Percentiles rank a stretch among this genome's conserved stretches.
Evolutionary conservation across 2,797 vertebrate genomes (phyloP).

Genomic region (Knipowitschia caucasica): DNA sequence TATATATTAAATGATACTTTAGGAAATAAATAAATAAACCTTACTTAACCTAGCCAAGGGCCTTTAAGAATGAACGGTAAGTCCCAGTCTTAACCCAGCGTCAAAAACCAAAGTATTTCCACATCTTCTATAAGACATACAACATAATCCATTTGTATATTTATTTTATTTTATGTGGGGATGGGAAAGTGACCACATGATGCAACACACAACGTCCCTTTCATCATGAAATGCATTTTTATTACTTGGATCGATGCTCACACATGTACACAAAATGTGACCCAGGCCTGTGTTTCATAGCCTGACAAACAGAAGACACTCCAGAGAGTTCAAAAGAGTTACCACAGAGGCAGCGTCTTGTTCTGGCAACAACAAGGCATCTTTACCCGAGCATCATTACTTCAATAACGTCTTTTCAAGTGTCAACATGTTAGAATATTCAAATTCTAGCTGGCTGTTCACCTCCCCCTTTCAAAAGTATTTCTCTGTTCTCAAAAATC

Average conservation of each 20-base stretch:
- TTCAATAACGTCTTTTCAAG: conserved; percentile 12
- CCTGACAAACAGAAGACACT: conserved; percentile 41
- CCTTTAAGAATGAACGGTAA: too few relatives aligned
- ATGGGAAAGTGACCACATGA: conserved; percentile 53
- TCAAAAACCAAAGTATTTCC: not conserved
- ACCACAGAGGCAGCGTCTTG: conserved; percentile 24
- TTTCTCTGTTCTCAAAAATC: conserved; percentile 19
- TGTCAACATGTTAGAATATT: conserved; percentile 20
- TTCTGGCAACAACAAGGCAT: conserved; percentile 15
- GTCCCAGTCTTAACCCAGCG: not conserved
- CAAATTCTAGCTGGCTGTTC: conserved; percentile 21
- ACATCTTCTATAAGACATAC: conserved; percentile 36
- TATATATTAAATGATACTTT: too few relatives aligned
- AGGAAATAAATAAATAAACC: too few relatives aligned
- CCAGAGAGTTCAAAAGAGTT: conserved; percentile 27
- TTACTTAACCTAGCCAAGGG: too few relatives aligned
- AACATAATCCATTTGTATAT: conserved; percentile 69
- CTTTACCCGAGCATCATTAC: conserved; percentile 13
- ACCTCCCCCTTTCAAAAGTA: conserved; percentile 19
- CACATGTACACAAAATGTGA: conserved; percentile 24
- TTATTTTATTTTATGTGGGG: conserved; percentile 50
- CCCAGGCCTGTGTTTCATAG: conserved; percentile 33
- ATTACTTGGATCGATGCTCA: conserved; percentile 17
- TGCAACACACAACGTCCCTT: conserved; percentile 45
- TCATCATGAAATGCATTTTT: conserved; percentile 43